Base-by-base conservation (phyloP, 2,113 vertebrate genomes). In the Hirundichthys speculiger region DNA sequence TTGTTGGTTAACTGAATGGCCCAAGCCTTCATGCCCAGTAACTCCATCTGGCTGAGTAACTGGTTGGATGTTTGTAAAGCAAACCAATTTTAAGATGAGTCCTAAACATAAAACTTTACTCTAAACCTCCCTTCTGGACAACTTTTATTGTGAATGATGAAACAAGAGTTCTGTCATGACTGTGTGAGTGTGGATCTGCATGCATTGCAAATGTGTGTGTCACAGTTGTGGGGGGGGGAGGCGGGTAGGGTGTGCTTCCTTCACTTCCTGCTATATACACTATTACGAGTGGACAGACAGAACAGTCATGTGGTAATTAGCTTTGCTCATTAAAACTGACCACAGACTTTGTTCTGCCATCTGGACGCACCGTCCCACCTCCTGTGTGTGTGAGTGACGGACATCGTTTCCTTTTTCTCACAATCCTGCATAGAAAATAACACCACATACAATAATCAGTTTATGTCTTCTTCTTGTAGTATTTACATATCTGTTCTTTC, bases 311-410 rank as follows among this genome's bases (percentile, higher is more conserved):
- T 74, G 77, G 61, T 86, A 84, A 86, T 86, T 86, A 86, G 77
- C 63, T 65, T 40, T 52, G 52, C 76, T 87, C 78, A 85, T 88
- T 90, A 88, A 84, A 85, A 73, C 25, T 64, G 57, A 85, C 70
- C 76, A 25, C 57, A 56, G 79, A 82, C 79, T 80, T 83, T 88
- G 76, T 85, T 84, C 64, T 82, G 59, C 86, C 80, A 88, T 88
- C 80, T 88, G 80, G 84, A 77, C 48, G 30, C 51, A 67, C 39
- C 25, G 62, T 55, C 45, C 62, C 61, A 16, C 80, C 80, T 83
- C 73, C 70, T 80, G 71, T 54, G 24, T 54, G 24, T 56, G 59
- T 54, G 40, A 45, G n/a, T 56, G 41, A 43, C 19, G 41, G 60
- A 67, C 43, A 42, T 38, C 12, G 54, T 40, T 53, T 47, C 14